A percentile compares a stretch with the other conserved stretches of the same genome.
These are phyloP conservation scores for Tanypteryx hageni DNA, from an alignment of 2,888 invertebrate genomes.

Conservation along the genomic window DNA sequence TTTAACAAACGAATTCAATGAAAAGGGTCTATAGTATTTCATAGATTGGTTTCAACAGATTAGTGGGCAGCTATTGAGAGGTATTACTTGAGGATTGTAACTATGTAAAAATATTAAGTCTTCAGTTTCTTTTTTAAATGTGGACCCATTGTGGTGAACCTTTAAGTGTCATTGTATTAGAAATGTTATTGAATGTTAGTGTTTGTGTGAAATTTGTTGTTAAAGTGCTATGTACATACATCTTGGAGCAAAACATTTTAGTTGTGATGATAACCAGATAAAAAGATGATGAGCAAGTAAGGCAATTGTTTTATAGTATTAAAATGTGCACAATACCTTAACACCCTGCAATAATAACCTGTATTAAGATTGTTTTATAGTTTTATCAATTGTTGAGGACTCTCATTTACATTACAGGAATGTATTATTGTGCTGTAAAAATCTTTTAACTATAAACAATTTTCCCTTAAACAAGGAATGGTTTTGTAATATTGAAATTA, in stretches of 20 bases:
- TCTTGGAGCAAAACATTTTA: neutral
- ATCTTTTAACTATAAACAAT: neutral
- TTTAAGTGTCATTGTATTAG: constrained; percentile 47
- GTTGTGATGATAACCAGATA: neutral
- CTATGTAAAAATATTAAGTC: constrained; percentile 5
- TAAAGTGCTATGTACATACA: constrained; percentile 44
- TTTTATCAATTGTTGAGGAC: neutral
- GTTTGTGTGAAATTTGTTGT: constrained; percentile 47
- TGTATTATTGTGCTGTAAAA: neutral
- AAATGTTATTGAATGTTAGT: constrained; percentile 51
- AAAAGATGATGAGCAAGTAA: neutral
- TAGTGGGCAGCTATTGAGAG: constrained; percentile 28
- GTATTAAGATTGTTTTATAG: constrained; percentile 40
- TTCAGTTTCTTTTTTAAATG: constrained; percentile 13
- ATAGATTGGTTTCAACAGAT: neutral
- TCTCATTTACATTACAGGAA: neutral
- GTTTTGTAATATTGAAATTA: neutral
- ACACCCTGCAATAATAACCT: constrained; percentile 36
- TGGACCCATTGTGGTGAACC: neutral
- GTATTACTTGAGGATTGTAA: neutral
- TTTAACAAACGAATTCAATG: neutral
- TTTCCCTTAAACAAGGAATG: neutral
- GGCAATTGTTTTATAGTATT: constrained; percentile 44
- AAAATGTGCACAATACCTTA: constrained; percentile 36
- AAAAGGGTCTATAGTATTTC: neutral